These are phyloP conservation scores for Coilia nasus DNA, from an alignment of 2,797 vertebrate genomes.

Conservation along the genomic window DNA sequence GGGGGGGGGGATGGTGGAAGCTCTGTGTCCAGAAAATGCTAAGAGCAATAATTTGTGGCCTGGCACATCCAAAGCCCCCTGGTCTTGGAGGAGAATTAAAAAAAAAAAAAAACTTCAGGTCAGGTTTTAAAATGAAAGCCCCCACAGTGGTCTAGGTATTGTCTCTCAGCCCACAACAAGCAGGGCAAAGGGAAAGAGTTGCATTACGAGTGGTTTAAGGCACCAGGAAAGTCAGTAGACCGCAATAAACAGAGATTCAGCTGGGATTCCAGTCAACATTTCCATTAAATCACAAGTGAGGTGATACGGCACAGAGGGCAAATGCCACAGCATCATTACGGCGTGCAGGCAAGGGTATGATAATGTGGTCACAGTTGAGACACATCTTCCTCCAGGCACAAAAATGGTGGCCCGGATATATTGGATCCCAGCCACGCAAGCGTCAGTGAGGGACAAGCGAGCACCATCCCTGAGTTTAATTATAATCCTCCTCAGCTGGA, in stretches of 20 bases:
- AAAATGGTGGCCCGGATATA: background rate
- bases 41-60: background rate
- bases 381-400: background rate
- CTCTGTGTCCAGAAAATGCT: background rate
- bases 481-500: constrained; percentile 42
- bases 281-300: constrained; percentile 6
- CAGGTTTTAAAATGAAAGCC: background rate
- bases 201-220: constrained; percentile 6
- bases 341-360: background rate
- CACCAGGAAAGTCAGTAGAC: background rate
- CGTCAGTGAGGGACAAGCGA: constrained; percentile 27
- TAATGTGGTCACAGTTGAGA: background rate
- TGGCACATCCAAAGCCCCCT: too few species aligned
- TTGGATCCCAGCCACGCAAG: background rate
- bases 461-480: constrained; percentile 44
- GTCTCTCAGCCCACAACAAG: background rate
- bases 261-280: constrained; percentile 14
- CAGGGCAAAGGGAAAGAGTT: background rate
- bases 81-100: too few species aligned
- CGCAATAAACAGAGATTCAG: constrained; percentile 11
- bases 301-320: background rate
- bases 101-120: background rate
- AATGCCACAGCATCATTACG: background rate
- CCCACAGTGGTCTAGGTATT: background rate
- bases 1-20: background rate